A percentile compares a stretch with the other conserved stretches of the same genome.
phyloP scores from a whole-genome alignment of 2,888 invertebrate species.

The Unio delphinus region DNA sequence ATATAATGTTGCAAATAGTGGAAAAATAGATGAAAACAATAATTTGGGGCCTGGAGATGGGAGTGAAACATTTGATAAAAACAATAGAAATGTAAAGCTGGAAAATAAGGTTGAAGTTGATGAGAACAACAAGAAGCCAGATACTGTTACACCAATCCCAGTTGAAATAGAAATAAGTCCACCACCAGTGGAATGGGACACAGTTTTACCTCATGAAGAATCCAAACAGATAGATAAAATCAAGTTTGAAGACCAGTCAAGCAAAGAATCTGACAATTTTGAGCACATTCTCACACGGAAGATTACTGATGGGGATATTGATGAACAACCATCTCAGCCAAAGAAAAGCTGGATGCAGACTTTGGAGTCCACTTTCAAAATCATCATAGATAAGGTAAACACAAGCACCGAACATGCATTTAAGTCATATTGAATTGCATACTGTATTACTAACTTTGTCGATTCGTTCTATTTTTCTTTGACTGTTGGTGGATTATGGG shows the following conservation, averaged over 20 bases:
- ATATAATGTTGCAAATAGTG: neutral
- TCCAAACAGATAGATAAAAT: too few relatives aligned
- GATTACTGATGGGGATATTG: constrained; percentile 37
- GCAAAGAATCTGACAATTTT: constrained; percentile 9
- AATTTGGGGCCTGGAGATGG: neutral
- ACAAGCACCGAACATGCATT: neutral
- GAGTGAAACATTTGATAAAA: too few relatives aligned
- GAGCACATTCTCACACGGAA: constrained; percentile 29
- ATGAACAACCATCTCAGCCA: constrained; percentile 25
- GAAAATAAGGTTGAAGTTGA: too few relatives aligned
- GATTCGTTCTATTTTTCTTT: neutral
- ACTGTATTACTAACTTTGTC: neutral
- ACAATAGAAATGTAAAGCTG: neutral
- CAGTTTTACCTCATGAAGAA: too few relatives aligned
- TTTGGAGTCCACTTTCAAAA: constrained; percentile 30
- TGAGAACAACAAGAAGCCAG: too few relatives aligned
- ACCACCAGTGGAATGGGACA: too few relatives aligned
- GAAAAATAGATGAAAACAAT: constrained; percentile 7
- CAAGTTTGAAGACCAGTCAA: constrained; percentile 1
- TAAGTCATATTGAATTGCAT: neutral
- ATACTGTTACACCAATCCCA: too few relatives aligned
- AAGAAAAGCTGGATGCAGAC: constrained; percentile 21
- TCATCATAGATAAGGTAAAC: constrained; percentile 36
- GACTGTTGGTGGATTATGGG: too few relatives aligned
- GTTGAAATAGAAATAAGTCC: too few relatives aligned